phyloP scores from a whole-genome alignment of 2,797 vertebrate species.

The Apodemus agrarius region DNA sequence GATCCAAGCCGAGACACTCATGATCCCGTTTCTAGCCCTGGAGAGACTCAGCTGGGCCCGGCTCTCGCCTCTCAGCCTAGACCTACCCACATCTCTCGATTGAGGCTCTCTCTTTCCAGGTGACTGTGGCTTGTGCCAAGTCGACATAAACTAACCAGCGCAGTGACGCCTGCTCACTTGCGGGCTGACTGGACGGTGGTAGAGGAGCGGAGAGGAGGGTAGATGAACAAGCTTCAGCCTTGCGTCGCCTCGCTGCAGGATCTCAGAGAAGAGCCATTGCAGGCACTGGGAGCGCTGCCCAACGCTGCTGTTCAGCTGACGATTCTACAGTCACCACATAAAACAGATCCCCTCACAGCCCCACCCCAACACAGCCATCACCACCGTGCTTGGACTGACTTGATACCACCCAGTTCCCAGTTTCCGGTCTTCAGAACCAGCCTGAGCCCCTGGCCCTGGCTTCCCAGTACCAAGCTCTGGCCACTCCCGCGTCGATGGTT shows the following conservation, averaged over 20 bases:
- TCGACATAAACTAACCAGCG: neutral
- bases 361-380: too few species aligned
- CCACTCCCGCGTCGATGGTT: neutral
- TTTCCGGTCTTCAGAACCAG: neutral
- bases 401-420: neutral
- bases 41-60: too few species aligned
- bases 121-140: neutral
- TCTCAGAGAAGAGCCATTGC: too few species aligned
- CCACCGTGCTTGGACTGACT: neutral
- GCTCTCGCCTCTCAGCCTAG: too few species aligned
- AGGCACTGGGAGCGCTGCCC: neutral
- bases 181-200: neutral
- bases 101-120: neutral
- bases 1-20: too few species aligned
- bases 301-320: neutral
- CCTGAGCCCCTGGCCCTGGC: too few species aligned
- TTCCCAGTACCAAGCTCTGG: neutral
- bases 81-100: neutral
- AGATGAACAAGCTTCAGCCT: neutral
- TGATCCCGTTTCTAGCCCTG: too few species aligned
- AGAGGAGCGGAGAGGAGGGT: neutral
- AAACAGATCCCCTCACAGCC: neutral
- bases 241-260: neutral
- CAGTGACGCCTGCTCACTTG: too few species aligned
- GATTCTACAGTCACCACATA: neutral